Base-by-base conservation (phyloP, 2,113 vertebrate genomes). In the Poecilia latipinna region DNA sequence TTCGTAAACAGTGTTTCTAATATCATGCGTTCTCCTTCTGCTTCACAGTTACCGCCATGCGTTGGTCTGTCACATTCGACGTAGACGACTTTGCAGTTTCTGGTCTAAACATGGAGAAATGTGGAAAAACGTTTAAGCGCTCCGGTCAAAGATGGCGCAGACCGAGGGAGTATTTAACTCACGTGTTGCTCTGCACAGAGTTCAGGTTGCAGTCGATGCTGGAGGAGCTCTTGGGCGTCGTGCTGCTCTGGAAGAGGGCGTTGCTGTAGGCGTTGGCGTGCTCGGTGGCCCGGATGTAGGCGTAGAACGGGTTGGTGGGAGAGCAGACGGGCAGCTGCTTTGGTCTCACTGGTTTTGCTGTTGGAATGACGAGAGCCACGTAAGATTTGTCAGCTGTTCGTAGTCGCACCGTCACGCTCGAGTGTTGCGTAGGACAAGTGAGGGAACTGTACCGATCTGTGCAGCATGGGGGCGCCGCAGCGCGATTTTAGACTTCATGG, bases 321-420 rank as follows among this genome's bases (percentile, higher is more conserved):
- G 96, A 96, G 57, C 95, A 95, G 11, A 91, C 95, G 0, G 95
- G 89, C 72, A 95, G 93, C 80, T 97, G 96, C 61, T 96, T 96
- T 7, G 96, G 96, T 65, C 96, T 93, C 85, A 97, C 94, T 0
- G 96, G 96, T 83, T 97, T 97, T 39, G 96, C 96, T 97, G 84
- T 72, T 0, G 13, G 65, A 32, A 31, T 51, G 67, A 80, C 1
- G 54, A 32, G 65, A 5, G 6, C 0, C 1, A 77, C 65, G 68
- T 13, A 68, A 57, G 28, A 2, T 4, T 15, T 15, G 29, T 28
- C 32, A 64, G 4, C 7, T 64, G 62, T 24, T 35, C 24, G 17
- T 12, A 35, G 32, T 37, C 24, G 35, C 33, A 24, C 8, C 22
- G 8, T 12, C 33, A 63, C 19, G 29, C 5, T 2, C 7, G 51